Conservation (phyloP, 2,888 invertebrate species). For the Hypomecis punctinalis region DNA sequence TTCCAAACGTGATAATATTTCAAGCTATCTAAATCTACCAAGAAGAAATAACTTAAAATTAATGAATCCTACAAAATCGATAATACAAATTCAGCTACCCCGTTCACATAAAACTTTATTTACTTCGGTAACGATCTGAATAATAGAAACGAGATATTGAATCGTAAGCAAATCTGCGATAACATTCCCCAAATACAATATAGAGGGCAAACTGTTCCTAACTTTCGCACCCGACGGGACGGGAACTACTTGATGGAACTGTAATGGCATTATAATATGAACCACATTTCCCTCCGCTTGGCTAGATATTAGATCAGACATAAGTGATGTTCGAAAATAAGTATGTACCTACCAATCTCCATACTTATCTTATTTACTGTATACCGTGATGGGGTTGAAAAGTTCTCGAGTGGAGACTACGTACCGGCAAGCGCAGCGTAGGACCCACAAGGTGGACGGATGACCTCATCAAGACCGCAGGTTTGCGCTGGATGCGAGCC, state of each 20-base stretch:
- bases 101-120: not conserved
- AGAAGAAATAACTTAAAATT: too few relatives aligned
- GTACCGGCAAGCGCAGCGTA: too few relatives aligned
- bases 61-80: too few relatives aligned
- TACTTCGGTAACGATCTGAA: not conserved
- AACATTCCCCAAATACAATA: slow-evolving; percentile 26
- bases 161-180: slow-evolving; percentile 17
- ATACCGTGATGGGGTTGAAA: too few relatives aligned
- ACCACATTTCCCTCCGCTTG: not conserved
- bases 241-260: slow-evolving; percentile 13
- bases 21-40: too few relatives aligned
- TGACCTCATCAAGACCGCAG: too few relatives aligned
- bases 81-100: not conserved
- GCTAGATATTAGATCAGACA: not conserved
- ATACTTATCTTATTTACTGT: too few relatives aligned
- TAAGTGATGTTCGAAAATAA: not conserved
- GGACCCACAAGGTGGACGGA: too few relatives aligned
- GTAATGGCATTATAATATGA: slow-evolving; percentile 6
- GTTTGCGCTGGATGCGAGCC: too few relatives aligned
- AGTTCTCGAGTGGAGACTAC: too few relatives aligned
- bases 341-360: not conserved
- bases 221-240: slow-evolving; percentile 14
- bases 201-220: slow-evolving; percentile 19
- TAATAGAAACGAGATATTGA: slow-evolving; percentile 25
- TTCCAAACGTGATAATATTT: too few relatives aligned